Base-by-base conservation (phyloP, 2,113 vertebrate genomes). In the Crotalus viridis region DNA sequence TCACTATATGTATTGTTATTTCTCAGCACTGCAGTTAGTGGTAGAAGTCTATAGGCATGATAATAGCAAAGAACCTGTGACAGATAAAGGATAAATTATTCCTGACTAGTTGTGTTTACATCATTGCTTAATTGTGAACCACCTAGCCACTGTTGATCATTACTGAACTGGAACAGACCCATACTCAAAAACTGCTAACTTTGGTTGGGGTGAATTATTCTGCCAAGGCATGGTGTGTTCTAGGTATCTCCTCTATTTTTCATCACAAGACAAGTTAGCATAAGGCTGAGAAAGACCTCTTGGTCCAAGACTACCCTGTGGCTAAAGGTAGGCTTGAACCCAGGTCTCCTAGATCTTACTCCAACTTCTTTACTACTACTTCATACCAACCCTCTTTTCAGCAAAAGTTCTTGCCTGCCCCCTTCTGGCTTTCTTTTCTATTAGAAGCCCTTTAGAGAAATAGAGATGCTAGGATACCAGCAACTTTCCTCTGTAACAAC, bases 51-150 rank as follows among this genome's bases (percentile, higher is more conserved):
- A 33, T 33, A 69, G 61, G 21, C 28, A 88, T 52, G 28, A 88
- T 55, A 54, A 7, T 28, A 92, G 21, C 46, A 74, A 69, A 88
- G 46, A 55, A 33, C 48, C 64, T 54, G 57, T 59, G 61, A 39
- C 22, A 87, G 59, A 92, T 92, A 74, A 88, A 74, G 51, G 87
- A 88, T 85, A 39, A 89, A 57, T 92, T 92, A 89, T 57, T 56
- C 54, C 87, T 48, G 54, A 3, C 64, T 26, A 85, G 39, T 28
- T 89, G 87, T 89, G 87, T 92, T 92, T 85, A 85, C 12, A 48
- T 85, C 64, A 85, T 28, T 74, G n/a, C 13, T 85, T 52, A 26
- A 69, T 48, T 64, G 64, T 85, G 51, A 89, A 24, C n/a, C 39
- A 81, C 48, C 43, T 15, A 39, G 88, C 43, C 48, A 56, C 52